Conservation (phyloP, 1,140 invertebrate species). For the Anoplolepis gracilipes region DNA sequence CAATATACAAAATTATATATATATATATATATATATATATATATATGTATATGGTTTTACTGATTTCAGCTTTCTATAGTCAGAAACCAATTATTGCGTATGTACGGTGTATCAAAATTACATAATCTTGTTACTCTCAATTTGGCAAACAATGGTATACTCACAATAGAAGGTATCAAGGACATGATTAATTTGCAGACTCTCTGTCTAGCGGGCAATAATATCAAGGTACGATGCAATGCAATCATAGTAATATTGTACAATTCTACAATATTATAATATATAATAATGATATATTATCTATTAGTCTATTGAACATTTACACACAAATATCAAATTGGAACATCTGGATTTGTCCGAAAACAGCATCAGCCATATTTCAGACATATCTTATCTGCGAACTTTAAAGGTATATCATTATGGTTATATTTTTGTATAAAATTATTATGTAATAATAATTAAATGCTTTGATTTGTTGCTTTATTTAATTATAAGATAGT, state of each 20-base stretch:
- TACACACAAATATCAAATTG: constrained; percentile 92
- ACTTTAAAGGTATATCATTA: constrained; percentile 89
- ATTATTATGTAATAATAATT: constrained; percentile 12
- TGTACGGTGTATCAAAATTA: constrained; percentile 94
- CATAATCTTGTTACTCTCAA: constrained; percentile 93
- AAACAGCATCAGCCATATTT: constrained; percentile 94
- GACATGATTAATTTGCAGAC: constrained; percentile 93
- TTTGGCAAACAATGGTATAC: constrained; percentile 94
- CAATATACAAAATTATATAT: not conserved
- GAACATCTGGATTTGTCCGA: constrained; percentile 95
- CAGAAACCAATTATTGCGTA: constrained; percentile 93
- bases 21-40: not conserved
- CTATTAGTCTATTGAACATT: constrained; percentile 95
- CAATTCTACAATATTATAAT: constrained; percentile 22
- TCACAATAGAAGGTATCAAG: constrained; percentile 95
- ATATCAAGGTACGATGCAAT: constrained; percentile 87
- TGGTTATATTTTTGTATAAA: constrained; percentile 55
- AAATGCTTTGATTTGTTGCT: not conserved
- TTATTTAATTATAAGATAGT: too few species aligned
- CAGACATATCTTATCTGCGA: constrained; percentile 93
- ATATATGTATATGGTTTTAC: not conserved
- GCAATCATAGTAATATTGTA: not conserved
- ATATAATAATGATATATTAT: constrained; percentile 87
- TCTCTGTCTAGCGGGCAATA: constrained; percentile 91
- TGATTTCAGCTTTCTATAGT: constrained; percentile 91